phyloP scores from a whole-genome alignment of 1,140 invertebrate species.

The Penaeus japonicus region DNA sequence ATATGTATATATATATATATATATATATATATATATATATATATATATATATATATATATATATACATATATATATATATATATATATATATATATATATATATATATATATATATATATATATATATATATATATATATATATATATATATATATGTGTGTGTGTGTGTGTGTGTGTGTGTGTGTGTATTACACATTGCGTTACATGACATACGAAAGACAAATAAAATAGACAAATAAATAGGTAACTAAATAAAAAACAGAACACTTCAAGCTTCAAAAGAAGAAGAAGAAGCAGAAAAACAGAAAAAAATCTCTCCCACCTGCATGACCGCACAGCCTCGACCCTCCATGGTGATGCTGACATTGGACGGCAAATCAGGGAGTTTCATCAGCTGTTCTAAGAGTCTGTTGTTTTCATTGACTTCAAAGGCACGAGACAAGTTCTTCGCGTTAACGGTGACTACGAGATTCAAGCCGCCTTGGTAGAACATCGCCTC shows the following conservation, averaged over 20 bases:
- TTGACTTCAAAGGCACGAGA: slow-evolving; percentile 13
- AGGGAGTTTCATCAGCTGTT: neutral
- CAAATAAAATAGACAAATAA: too few species aligned
- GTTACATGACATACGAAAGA: neutral
- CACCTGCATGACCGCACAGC: slow-evolving; percentile 46
- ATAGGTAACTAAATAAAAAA: neutral
- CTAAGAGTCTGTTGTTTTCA: slow-evolving; percentile 37
- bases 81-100: neutral
- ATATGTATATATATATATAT: slow-evolving; percentile 1
- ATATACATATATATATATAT: neutral
- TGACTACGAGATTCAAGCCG: neutral
- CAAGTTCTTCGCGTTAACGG: neutral
- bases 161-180: neutral
- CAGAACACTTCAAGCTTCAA: neutral
- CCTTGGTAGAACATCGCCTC: slow-evolving; percentile 10
- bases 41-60: neutral
- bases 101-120: slow-evolving; percentile 6
- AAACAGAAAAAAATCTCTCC: neutral
- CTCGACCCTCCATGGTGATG: slow-evolving; percentile 2
- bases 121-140: slow-evolving; percentile 6
- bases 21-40: neutral
- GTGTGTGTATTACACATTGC: too few species aligned
- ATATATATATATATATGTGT: neutral
- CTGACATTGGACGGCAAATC: slow-evolving; percentile 24
- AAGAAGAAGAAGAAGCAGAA: neutral